Base-by-base conservation (phyloP, 1,140 invertebrate genomes). In the Eupeodes corollae region DNA sequence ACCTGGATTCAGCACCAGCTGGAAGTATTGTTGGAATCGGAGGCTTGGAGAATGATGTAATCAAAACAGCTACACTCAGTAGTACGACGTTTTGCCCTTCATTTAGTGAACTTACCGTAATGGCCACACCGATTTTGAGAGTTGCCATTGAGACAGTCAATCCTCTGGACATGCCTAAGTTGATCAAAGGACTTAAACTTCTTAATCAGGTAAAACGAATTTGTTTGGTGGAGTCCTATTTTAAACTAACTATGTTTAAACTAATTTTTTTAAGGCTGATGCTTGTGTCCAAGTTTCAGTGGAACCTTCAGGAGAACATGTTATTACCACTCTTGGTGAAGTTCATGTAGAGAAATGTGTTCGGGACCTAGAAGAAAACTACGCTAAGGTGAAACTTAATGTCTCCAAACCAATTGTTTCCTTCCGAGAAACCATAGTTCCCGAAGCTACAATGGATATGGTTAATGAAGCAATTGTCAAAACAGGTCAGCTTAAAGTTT, bases 341-440 rank as follows among this genome's bases (percentile, higher is more conserved):
- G 90, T 99, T 8, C 97, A 99, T 73, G 73, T 99, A 32, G 88
- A 98, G 64, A 83, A 92, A 56, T 99, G 97, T 74, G 61, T 94
- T 1, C 82, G 88, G 56, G 91, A 95, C 73, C 73, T 98, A 10
- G 78, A 78, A 56, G 72, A 73, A 40, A 78, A 82, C 54, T 95
- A 90, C 73, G 89, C 90, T 1, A 90, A 91, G 65, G 79, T 96
- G 47, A 82, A 91, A 34, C 74, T 99, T 10, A 83, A 84, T 53
- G 90, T 89, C 1, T 98, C 94, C 1, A 81, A 88, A 57, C 95
- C 95, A 1, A 98, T 98, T 54, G 93, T 99, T 3, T 88, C 94
- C 12, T 95, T 98, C 56, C 75, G 90, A 55, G 96, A 99, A 70
- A 99, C 94, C 0, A 79, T 97, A 49, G 79, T 98, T 0, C 75